Conservation (phyloP, 2,888 invertebrate species). For the Caprella mutica region DNA sequence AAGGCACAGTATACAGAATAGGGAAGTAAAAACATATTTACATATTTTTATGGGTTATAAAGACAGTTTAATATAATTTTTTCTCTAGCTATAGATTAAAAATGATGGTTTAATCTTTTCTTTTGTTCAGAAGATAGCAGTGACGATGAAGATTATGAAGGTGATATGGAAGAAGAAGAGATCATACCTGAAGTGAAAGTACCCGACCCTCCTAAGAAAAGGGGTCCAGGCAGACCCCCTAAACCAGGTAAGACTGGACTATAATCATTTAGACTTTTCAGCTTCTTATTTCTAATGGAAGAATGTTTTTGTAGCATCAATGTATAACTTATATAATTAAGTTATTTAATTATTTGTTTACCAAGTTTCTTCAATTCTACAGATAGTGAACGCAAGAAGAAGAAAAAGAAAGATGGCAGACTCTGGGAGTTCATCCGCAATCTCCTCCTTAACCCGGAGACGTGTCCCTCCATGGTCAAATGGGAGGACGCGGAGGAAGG, state of each 20-base stretch:
- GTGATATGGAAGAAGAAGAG: background rate
- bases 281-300: constrained; percentile 23
- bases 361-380: no score
- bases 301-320: no score
- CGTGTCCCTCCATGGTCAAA: constrained; percentile 68
- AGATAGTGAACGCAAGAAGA: constrained; percentile 30
- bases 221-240: constrained; percentile 27
- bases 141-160: constrained; percentile 1
- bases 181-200: constrained; percentile 12
- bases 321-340: no score
- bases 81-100: no score
- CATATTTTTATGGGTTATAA: no score
- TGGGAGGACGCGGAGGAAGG: constrained; percentile 78
- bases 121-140: constrained; percentile 8
- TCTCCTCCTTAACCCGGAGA: constrained; percentile 59
- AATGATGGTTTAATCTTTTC: no score
- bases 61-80: no score
- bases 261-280: background rate
- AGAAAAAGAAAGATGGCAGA: constrained; percentile 42
- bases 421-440: constrained; percentile 79
- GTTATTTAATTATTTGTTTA: no score
- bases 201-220: constrained; percentile 27
- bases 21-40: no score
- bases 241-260: constrained; percentile 20
- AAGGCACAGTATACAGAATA: no score